A percentile compares a stretch with the other conserved stretches of the same genome.
Conservation (phyloP, 2,797 vertebrate species). For the Halcyon badia region DNA sequence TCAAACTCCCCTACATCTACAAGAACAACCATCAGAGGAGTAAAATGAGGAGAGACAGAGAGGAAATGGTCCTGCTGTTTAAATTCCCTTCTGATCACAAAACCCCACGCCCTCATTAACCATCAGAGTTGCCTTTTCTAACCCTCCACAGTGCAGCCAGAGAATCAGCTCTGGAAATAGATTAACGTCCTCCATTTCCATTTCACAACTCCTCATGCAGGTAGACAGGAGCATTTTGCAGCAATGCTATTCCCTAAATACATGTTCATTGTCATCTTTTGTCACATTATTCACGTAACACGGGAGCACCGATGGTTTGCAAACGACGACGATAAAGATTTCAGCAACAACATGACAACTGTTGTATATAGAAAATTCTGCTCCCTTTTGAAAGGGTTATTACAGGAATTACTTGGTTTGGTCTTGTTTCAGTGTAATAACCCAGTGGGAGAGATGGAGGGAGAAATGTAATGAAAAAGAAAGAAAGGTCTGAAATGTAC, state of each 20-base stretch:
- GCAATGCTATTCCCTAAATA: not conserved
- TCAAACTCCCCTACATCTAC: not conserved
- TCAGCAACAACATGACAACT: not conserved
- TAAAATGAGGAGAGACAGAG: not conserved
- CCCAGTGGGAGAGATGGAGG: not conserved
- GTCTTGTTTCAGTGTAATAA: slow-evolving; percentile 45
- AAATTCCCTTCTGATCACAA: not conserved
- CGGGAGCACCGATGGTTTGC: rapidly evolving
- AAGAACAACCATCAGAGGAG: not conserved
- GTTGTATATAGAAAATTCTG: not conserved
- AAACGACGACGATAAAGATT: not conserved
- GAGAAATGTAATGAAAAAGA: slow-evolving; percentile 27
- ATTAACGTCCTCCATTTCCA: not conserved
- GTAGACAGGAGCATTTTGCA: not conserved
- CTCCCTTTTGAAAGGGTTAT: not conserved
- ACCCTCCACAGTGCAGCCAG: not conserved
- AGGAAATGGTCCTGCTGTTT: not conserved
- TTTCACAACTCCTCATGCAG: not conserved
- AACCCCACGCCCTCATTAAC: not conserved
- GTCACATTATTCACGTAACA: not conserved
- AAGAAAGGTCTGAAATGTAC: slow-evolving; percentile 31
- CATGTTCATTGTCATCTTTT: not conserved
- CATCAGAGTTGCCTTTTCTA: not conserved
- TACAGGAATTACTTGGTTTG: not conserved
- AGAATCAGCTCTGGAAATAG: not conserved